Conservation (phyloP, 2,888 invertebrate genomes). For the Dynastes hyllus region DNA sequence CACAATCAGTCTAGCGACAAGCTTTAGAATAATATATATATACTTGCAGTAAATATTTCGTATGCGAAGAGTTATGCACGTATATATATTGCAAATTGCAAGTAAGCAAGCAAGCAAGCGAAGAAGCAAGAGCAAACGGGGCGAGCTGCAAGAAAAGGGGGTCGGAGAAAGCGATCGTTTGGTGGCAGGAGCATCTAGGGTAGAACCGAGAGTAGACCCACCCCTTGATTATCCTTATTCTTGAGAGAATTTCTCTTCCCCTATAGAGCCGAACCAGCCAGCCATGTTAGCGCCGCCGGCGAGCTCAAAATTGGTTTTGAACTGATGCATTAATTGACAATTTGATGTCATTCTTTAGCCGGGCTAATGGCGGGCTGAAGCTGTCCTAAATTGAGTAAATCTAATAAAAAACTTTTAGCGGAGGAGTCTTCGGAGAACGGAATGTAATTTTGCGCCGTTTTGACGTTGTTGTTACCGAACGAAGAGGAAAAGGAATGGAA, state of each 20-base stretch:
- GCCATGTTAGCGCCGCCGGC: conserved; percentile 64
- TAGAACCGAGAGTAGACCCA: conserved; percentile 57
- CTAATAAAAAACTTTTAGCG: conserved; percentile 67
- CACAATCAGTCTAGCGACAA: conserved; percentile 25
- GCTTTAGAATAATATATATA: conserved; percentile 27
- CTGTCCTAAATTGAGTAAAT: conserved; percentile 69
- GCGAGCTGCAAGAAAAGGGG: conserved; percentile 32
- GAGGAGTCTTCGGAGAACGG: conserved; percentile 53
- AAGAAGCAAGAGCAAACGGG: not conserved
- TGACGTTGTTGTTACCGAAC: conserved; percentile 49
- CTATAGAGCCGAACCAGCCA: conserved; percentile 54
- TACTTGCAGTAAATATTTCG: conserved; percentile 8
- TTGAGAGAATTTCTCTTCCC: conserved; percentile 57
- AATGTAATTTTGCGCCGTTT: conserved; percentile 53
- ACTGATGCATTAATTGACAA: conserved; percentile 71
- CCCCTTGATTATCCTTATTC: conserved; percentile 69
- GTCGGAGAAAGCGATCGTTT: conserved; percentile 34
- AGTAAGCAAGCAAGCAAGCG: conserved; percentile 25
- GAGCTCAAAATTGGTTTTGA: conserved; percentile 67
- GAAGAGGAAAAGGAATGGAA: conserved; percentile 27
- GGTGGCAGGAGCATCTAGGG: conserved; percentile 48
- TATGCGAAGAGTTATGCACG: conserved; percentile 33
- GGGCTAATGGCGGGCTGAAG: conserved; percentile 68
- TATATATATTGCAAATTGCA: conserved; percentile 25
- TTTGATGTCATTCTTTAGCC: conserved; percentile 69